phyloP scores from a whole-genome alignment of 2,113 vertebrate species.

The Cochlearius cochlearius region DNA sequence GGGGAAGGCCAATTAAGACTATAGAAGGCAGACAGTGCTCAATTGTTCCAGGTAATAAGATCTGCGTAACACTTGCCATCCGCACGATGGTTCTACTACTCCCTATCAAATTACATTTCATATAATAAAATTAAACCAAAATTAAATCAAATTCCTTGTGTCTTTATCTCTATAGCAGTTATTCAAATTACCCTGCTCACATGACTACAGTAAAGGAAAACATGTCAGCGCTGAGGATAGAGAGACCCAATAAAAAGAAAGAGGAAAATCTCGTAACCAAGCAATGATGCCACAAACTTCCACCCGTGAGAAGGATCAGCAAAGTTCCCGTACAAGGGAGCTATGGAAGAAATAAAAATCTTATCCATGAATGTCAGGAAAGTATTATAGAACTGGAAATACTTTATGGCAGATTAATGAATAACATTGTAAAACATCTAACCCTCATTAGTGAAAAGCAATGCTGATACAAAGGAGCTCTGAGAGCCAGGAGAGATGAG shows the following conservation, averaged over 20 bases:
- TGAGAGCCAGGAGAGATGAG: background rate
- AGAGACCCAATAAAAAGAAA: background rate
- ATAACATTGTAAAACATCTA: background rate
- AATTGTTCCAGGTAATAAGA: conserved; percentile 37
- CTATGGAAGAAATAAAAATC: background rate
- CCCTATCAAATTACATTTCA: conserved; percentile 20
- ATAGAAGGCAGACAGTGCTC: background rate
- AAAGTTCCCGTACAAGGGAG: background rate
- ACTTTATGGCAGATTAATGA: background rate
- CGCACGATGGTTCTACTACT: background rate
- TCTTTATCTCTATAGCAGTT: background rate
- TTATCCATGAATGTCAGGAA: background rate
- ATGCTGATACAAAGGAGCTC: background rate
- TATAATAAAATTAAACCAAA: conserved; percentile 39
- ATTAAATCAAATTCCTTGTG: conserved; percentile 14
- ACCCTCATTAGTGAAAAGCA: background rate
- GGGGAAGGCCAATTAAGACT: background rate
- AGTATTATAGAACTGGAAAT: background rate
- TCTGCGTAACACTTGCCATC: conserved; percentile 7
- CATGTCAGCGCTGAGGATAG: background rate
- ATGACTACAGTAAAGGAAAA: conserved; percentile 7
- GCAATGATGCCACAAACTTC: background rate
- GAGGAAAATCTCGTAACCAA: background rate
- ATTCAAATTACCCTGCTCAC: conserved; percentile 11
- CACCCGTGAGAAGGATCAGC: background rate